A percentile compares a stretch with the other conserved stretches of the same genome.
These are phyloP conservation scores for Psittacula echo DNA, from an alignment of 2,797 vertebrate species.

Conservation along the genomic window DNA sequence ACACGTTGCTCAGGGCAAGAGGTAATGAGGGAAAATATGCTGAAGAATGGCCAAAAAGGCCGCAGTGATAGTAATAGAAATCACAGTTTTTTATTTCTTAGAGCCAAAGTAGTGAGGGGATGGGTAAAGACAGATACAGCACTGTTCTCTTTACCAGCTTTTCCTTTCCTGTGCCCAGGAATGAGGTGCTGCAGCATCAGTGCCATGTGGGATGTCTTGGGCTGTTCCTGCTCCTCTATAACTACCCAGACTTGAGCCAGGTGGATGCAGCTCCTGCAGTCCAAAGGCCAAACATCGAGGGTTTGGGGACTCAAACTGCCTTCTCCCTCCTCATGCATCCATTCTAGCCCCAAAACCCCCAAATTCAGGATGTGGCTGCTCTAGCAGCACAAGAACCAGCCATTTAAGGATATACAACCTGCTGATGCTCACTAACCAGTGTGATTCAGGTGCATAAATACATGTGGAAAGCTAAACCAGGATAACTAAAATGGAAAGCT, in stretches of 20 bases:
- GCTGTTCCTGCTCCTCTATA: not conserved
- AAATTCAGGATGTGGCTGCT: not conserved
- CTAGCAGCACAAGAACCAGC: not conserved
- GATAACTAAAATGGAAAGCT: not conserved
- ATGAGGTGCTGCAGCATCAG: not conserved
- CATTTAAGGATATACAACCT: rapidly evolving
- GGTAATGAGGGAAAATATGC: not conserved
- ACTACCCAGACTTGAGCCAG: not conserved
- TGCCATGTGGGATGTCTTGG: not conserved
- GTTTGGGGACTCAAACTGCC: not conserved
- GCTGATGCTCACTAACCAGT: rapidly evolving
- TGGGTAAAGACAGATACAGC: rapidly evolving
- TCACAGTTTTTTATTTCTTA: not conserved
- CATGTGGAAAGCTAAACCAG: not conserved
- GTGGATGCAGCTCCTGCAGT: not conserved
- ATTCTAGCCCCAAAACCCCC: not conserved
- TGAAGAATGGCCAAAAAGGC: not conserved
- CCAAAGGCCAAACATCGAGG: not conserved
- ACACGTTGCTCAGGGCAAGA: not conserved
- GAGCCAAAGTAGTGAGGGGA: not conserved
- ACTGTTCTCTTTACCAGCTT: not conserved
- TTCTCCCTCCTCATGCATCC: not conserved
- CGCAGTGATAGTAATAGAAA: not conserved
- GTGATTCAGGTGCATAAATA: rapidly evolving
- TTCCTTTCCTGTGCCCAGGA: not conserved